Conservation (phyloP, 2,797 vertebrate species). For the Phrynocephalus guinanensis region DNA sequence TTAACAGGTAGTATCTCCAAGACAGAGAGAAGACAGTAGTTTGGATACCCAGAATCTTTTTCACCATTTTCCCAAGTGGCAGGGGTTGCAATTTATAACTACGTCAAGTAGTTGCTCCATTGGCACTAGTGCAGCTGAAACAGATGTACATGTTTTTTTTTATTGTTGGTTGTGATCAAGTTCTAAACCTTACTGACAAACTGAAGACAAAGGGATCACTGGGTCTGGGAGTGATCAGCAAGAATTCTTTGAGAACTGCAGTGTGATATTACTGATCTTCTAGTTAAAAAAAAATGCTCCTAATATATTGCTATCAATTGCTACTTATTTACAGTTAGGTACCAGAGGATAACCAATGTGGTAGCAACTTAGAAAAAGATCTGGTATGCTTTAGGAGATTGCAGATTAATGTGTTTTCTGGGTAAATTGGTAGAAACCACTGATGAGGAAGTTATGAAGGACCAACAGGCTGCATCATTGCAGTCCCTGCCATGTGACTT, state of each 20-base stretch:
- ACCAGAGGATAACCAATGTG: background rate
- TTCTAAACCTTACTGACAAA: background rate
- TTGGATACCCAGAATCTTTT: background rate
- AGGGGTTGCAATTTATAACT: background rate
- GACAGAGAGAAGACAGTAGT: background rate
- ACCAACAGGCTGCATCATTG: too few relatives aligned
- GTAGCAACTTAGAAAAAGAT: background rate
- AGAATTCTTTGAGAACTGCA: background rate
- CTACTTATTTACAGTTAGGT: background rate
- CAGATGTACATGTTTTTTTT: background rate
- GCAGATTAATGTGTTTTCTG: background rate
- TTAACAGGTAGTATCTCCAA: constrained; percentile 8
- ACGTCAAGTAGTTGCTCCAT: background rate
- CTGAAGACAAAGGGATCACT: background rate
- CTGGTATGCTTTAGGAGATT: background rate
- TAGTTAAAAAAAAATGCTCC: background rate
- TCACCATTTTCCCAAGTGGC: background rate
- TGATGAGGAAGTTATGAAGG: background rate
- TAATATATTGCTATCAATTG: background rate
- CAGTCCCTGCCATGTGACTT: too few relatives aligned
- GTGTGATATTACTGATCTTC: background rate
- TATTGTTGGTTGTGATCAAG: background rate
- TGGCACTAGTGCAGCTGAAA: background rate
- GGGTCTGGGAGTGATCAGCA: background rate
- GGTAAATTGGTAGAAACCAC: background rate